Percentiles rank a stretch among this genome's conserved stretches.
Conservation (phyloP, 1,140 invertebrate genomes). For the Zaprionus tsacasi region DNA sequence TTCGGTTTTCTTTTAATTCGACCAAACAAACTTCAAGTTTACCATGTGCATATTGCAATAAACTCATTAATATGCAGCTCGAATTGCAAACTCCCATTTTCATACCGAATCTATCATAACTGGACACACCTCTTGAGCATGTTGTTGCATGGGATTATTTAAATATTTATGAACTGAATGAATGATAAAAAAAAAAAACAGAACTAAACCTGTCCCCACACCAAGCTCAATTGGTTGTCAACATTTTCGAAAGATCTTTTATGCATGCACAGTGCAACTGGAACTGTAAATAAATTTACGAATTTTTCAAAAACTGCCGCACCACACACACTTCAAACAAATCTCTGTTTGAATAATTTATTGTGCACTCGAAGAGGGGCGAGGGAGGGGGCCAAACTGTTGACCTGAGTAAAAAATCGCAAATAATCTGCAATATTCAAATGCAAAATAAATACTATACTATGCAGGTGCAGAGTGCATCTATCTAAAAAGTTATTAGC, state of each 20-base stretch:
- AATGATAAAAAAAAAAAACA: slow-evolving; percentile 2
- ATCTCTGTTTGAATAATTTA: slow-evolving; percentile 66
- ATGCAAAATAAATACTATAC: slow-evolving; percentile 5
- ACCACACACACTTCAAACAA: slow-evolving; percentile 54
- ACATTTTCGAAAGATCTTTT: slow-evolving; percentile 48
- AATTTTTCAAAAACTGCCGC: slow-evolving; percentile 33
- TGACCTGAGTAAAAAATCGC: slow-evolving; percentile 16
- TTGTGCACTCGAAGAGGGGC: not conserved
- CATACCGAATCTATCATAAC: slow-evolving; percentile 7
- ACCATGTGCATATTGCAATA: not conserved
- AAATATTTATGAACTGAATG: slow-evolving; percentile 4
- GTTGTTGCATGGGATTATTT: slow-evolving; percentile 12
- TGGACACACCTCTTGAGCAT: slow-evolving; percentile 16
- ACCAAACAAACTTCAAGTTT: not conserved
- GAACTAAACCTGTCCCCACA: slow-evolving; percentile 8
- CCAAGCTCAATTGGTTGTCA: slow-evolving; percentile 52
- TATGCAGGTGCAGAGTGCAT: too few relatives aligned
- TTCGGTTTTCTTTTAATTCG: not conserved
- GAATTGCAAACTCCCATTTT: slow-evolving; percentile 1
- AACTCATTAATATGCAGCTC: slow-evolving; percentile 2
- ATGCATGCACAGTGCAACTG: slow-evolving; percentile 46
- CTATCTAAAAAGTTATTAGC: not conserved
- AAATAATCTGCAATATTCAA: slow-evolving; percentile 22
- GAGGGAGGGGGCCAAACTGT: not conserved
- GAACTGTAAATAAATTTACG: slow-evolving; percentile 55